phyloP scores from a whole-genome alignment of 2,888 invertebrate species.

The Tinea pellionella region DNA sequence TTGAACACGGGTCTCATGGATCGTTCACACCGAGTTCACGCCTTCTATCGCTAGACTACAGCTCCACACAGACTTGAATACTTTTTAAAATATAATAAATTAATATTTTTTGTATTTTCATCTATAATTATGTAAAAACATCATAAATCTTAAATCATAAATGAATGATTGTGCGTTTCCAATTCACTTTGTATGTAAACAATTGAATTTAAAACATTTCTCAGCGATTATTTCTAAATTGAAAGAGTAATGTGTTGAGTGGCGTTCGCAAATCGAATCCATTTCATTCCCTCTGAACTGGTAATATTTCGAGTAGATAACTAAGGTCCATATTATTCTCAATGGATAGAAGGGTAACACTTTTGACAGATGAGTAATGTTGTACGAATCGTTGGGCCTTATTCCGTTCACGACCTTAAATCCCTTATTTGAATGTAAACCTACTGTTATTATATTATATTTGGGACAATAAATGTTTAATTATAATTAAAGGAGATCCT shows the following conservation, averaged over 20 bases:
- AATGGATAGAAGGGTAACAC: slow-evolving; percentile 29
- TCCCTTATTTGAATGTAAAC: slow-evolving; percentile 4
- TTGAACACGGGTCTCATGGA: too few species aligned
- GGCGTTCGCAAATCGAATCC: slow-evolving; percentile 11
- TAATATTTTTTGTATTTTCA: too few species aligned
- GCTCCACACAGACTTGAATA: too few species aligned
- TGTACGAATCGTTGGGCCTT: slow-evolving; percentile 19
- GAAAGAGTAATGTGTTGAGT: neutral
- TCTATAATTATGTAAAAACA: too few species aligned
- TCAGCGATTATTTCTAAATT: slow-evolving; percentile 6
- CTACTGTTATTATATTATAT: neutral
- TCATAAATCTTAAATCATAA: too few species aligned
- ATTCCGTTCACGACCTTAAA: neutral
- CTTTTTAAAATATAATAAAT: too few species aligned
- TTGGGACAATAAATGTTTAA: neutral
- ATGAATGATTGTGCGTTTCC: neutral
- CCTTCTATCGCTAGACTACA: too few species aligned
- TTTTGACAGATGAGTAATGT: slow-evolving; percentile 51
- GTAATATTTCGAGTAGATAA: slow-evolving; percentile 6
- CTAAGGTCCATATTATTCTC: neutral
- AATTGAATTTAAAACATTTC: neutral
- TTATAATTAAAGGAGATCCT: too few species aligned
- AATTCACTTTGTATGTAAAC: neutral
- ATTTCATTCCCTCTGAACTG: slow-evolving; percentile 7
- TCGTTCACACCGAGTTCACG: too few species aligned